Base-by-base conservation (phyloP, 1,140 invertebrate genomes). In the Gonatopus flavifemur region DNA sequence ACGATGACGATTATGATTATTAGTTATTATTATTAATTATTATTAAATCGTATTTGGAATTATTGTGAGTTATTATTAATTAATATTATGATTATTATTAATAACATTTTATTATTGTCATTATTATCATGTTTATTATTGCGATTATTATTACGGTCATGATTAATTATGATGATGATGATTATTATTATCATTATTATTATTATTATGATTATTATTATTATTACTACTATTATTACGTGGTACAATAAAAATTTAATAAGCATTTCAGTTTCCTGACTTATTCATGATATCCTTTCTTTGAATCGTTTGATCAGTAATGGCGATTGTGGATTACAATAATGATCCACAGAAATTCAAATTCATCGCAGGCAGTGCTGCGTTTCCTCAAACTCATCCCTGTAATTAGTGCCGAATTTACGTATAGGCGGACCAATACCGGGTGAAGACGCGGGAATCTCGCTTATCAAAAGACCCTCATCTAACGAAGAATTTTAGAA, bases 211-310 rank as follows among this genome's bases (percentile, higher is more conserved):
- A 63, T 62, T 57, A 59, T 66, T 44, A 61, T 66, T 59, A 69
- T 58, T 61, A 72, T 63, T 64, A 71, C 64, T 72, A 72, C 66
- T 73, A 72, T 71, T 74, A 76, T 76, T 74, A 75, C 70, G 64
- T 75, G 70, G 69, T 72, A 74, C 64, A 76, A 76, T 76, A 75
- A 76, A 75, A 69, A 76, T 74, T 72, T 72, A 73, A 70, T 75
- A 75, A 74, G 64, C 70, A 69, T 63, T 53, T 46, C 55, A 52
- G 57, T 70, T 38, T 66, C 48, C 50, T 53, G 51, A 67, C 53
- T 62, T 15, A 28, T n/a, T n/a, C n/a, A n/a, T n/a, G n/a, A n/a
- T n/a, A n/a, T n/a, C n/a, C n/a, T n/a, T n/a, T n/a, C n/a, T n/a
- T n/a, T n/a, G n/a, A n/a, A n/a, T n/a, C n/a, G n/a, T n/a, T n/a